Base-by-base conservation (phyloP, 1,140 invertebrate genomes). In the Ptiloglossa arizonensis region DNA sequence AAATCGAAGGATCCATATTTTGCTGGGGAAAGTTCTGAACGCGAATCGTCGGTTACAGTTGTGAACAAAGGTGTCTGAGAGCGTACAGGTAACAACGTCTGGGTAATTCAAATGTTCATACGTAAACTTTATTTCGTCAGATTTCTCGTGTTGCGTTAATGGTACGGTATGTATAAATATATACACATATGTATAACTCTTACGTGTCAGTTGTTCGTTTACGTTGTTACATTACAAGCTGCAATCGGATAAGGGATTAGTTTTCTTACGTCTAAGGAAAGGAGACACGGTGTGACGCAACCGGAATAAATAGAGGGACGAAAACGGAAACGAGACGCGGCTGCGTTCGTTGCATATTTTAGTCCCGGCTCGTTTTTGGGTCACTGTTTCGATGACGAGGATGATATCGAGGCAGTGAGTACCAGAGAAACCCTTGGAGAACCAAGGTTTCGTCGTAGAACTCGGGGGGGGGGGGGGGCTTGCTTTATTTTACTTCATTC, bases 131-230 rank as follows among this genome's bases (percentile, higher is more conserved):
- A 86, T 87, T 86, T 83, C 67, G 41, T 82, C 75, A 87, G 63
- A 82, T 82, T 67, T 84, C 67, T 79, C 80, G 80, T 77, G 69
- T 74, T 81, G 59, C 75, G 71, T 66, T 76, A 81, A 82, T 68
- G 54, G 46, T 87, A 86, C 59, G 80, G 72, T 87, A 87, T 87
- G 81, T 88, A 88, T 87, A 88, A 84, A 86, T 88, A 88, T 88
- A 86, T 88, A 87, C 78, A 87, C 63, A 75, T 86, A 80, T 87
- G 62, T 87, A 79, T 83, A 63, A 73, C 52, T 77, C 67, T 80
- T 80, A 67, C 60, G 54, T 78, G 60, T 50, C 68, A 24, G 32
- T 81, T 50, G 3, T 57, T 70, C 50, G 6, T 71, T 86, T 72
- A 75, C 71, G 68, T 81, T 71, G 66, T 83, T 85, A 85, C 70